Conservation (phyloP, 2,113 vertebrate species). For the Morone saxatilis region DNA sequence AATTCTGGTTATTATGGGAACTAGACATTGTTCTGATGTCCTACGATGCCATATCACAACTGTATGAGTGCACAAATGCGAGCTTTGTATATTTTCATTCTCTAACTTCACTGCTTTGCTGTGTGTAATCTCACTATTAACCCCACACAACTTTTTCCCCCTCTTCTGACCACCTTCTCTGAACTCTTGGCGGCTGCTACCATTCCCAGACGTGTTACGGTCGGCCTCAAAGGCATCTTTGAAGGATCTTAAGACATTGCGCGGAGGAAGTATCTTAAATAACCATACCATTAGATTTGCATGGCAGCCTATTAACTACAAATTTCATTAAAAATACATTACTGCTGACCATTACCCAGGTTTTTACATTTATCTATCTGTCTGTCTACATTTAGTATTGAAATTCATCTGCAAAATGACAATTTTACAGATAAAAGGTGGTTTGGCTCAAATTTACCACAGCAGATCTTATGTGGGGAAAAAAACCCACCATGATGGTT, state of each 20-base stretch:
- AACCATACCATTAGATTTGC: constrained; percentile 24
- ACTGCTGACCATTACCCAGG: neutral
- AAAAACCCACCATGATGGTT: neutral
- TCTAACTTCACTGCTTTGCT: constrained; percentile 72
- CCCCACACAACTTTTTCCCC: constrained; percentile 20
- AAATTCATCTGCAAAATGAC: neutral
- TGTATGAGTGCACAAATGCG: constrained; percentile 47
- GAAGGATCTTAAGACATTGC: constrained; percentile 13
- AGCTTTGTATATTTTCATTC: constrained; percentile 60
- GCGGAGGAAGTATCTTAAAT: constrained; percentile 8
- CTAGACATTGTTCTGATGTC: constrained; percentile 50
- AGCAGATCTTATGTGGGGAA: neutral
- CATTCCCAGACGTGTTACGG: constrained; percentile 2
- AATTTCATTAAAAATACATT: neutral
- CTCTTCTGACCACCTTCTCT: constrained; percentile 30
- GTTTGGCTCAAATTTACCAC: neutral
- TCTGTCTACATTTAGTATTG: too few relatives aligned
- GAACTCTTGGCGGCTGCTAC: constrained; percentile 26
- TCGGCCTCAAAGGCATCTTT: constrained; percentile 13
- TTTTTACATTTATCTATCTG: neutral
- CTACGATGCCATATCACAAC: constrained; percentile 51
- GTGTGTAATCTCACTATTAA: constrained; percentile 69
- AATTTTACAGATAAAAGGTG: neutral
- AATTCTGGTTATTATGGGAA: constrained; percentile 45
- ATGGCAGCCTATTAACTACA: constrained; percentile 18